A percentile compares a stretch with the other conserved stretches of the same genome.
Evolutionary conservation across 35 echinoderm and acorn worm species (phyloP).

Genomic region (Ophioderma brevispina): DNA sequence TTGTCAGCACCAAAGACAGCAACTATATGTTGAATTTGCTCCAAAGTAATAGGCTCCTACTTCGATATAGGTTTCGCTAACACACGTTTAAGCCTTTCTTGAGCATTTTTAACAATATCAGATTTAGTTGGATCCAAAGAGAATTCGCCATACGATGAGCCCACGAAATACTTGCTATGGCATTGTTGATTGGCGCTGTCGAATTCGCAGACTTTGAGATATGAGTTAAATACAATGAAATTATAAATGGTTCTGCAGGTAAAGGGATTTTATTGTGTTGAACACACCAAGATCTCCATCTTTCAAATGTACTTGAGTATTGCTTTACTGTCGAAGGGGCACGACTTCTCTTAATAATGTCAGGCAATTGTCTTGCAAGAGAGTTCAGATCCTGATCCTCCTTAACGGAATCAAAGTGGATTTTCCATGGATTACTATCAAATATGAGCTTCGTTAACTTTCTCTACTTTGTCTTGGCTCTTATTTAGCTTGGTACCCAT

Average conservation of each 20-base stretch:
- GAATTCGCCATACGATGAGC: neutral
- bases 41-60: neutral
- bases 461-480: too few species aligned
- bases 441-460: too few species aligned
- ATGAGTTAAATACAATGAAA: neutral
- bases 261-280: neutral
- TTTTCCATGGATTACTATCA: neutral
- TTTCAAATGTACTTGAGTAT: neutral
- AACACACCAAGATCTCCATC: neutral
- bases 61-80: neutral
- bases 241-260: neutral
- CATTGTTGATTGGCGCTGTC: neutral
- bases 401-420: neutral
- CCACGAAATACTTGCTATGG: neutral
- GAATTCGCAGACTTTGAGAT: neutral
- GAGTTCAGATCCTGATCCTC: neutral
- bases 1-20: neutral
- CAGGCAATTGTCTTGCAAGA: neutral
- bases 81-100: neutral
- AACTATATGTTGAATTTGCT: neutral
- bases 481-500: too few species aligned
- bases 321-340: neutral
- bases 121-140: neutral
- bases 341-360: neutral
- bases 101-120: neutral